A percentile compares a stretch with the other conserved stretches of the same genome.
phyloP scores from a whole-genome alignment of 2,888 invertebrate genomes.

The Aromia moschata region DNA sequence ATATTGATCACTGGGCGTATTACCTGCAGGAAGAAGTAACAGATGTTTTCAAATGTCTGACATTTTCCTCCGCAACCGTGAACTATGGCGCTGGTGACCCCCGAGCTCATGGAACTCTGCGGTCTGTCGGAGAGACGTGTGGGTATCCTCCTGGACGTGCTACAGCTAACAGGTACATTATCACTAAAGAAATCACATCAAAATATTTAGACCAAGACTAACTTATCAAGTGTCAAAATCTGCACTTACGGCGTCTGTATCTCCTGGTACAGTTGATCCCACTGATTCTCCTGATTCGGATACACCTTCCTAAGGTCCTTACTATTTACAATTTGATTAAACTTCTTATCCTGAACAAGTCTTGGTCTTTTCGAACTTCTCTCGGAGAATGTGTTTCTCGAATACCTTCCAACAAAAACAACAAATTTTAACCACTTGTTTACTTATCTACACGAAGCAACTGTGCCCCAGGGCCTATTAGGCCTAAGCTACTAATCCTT shows the following conservation, averaged over 20 bases:
- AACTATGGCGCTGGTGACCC: conserved; percentile 65
- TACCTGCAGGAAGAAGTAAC: conserved; percentile 76
- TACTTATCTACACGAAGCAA: background rate
- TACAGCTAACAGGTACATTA: conserved; percentile 39
- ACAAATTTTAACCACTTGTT: background rate
- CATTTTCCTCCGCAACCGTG: conserved; percentile 77
- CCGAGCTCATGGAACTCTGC: conserved; percentile 59
- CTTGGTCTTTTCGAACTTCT: conserved; percentile 41
- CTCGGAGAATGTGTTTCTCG: conserved; percentile 44
- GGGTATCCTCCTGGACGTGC: conserved; percentile 38
- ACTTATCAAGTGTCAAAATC: too few relatives aligned
- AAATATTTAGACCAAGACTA: conserved; percentile 7
- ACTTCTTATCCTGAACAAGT: conserved; percentile 32
- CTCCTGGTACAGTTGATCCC: conserved; percentile 53
- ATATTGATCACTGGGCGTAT: conserved; percentile 4
- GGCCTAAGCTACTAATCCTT: too few relatives aligned
- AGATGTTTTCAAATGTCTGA: conserved; percentile 76
- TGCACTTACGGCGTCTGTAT: conserved; percentile 52
- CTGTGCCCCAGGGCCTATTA: too few relatives aligned
- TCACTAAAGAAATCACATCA: conserved; percentile 37
- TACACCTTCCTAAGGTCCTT: conserved; percentile 48
- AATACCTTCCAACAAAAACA: too few relatives aligned
- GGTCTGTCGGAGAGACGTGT: conserved; percentile 53
- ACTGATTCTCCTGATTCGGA: conserved; percentile 45
- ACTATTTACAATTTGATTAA: conserved; percentile 32